Base-by-base conservation (phyloP, 37 sponge, comb jelly and placozoan species). In the Crambe crambe region DNA sequence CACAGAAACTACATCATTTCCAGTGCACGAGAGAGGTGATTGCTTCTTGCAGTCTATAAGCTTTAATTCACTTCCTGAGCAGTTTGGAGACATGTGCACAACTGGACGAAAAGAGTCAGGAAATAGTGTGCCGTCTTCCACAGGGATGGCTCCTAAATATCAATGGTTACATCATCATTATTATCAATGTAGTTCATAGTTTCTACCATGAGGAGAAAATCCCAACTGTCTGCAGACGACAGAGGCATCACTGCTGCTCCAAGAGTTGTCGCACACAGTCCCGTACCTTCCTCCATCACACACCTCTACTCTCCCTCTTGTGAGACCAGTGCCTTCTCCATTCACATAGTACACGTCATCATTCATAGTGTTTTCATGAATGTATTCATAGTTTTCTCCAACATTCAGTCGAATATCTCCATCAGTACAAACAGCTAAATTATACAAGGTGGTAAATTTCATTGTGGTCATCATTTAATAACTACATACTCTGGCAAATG, bases 341-440 rank as follows among this genome's bases (percentile, higher is more conserved):
- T 59, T 42, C 12, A 81, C 58, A 58, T 44, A 81, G 81, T 72
- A 81, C 2, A 31, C 32, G 27, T 58, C 44, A 42, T 71, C 73
- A 39, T 70, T 69, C 40, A 27, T 56, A 12, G 56, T 39, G 22
- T 54, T 68, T 4, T 56, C 69, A 25, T 35, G 23, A 37, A 42
- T 66, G 36, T 69, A 80, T 2, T 68, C 69, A 42, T 84, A 37
- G 85, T 75, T 30, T n/a, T 56, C 65, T 74, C 84, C 92, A 76
- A 92, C 85, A 73, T 87, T 37, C 22, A 84, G 35, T 68, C 73
- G 0, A 72, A 84, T 2, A 77, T 83, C 37, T 73, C 92, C 66
- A 3, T 64, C 54, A 58, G 29, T 23, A 22, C 82, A 81, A 25
- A 57, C 27, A 34, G 75, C 75, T 75, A 38, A 36, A 65, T 5